Base-by-base conservation (phyloP, 1,140 invertebrate species). In the Hestina assimilis region DNA sequence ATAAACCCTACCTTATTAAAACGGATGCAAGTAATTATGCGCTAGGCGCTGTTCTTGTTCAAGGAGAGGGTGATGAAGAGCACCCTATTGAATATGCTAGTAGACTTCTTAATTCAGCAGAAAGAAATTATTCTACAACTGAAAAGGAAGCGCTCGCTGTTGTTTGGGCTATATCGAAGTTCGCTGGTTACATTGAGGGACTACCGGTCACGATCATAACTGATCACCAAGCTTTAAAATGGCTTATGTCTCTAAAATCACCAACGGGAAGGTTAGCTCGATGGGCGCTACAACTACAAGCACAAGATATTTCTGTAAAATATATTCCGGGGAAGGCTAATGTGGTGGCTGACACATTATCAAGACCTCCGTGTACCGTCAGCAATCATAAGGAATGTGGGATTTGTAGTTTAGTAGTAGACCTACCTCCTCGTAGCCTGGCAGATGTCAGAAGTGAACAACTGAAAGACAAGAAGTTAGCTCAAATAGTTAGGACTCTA, bases 141-240 rank as follows among this genome's bases (percentile, higher is more conserved):
- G 89, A 91, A 55, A 56, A 69, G 51, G 89, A 91, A 68, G 78
- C 75, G 17, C 64, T 91, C 2, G 89, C 89, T 0, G 65, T 91
- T 3, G 64, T 91, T 0, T 86, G 75, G 71, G 83, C 83, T 0
- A 64, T 90, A 1, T 61, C 75, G 11, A 70, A 84, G 47, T 90
- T 89, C 28, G 23, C 74, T 29, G 67, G 66, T 3, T 85, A 83
- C 41, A 54, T 79, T 12, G 72, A 82, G 42, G 82, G 76, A 5
- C 63, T 33, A 9, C 58, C 55, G 57, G 75, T 91, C 46, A 75
- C 40, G 0, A 69, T 90, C 1, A 41, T 75, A 24, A 90, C 86
- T 0, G 89, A 92, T 59, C 89, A 91, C 47, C 83, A 85, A 62
- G 73, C 85, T 1, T 55, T 91, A n/a, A 69, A 66, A 40, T 91